A percentile compares a stretch with the other conserved stretches of the same genome.
Evolutionary conservation across 2,113 vertebrate genomes (phyloP).

Genomic region (Cervus canadensis): DNA sequence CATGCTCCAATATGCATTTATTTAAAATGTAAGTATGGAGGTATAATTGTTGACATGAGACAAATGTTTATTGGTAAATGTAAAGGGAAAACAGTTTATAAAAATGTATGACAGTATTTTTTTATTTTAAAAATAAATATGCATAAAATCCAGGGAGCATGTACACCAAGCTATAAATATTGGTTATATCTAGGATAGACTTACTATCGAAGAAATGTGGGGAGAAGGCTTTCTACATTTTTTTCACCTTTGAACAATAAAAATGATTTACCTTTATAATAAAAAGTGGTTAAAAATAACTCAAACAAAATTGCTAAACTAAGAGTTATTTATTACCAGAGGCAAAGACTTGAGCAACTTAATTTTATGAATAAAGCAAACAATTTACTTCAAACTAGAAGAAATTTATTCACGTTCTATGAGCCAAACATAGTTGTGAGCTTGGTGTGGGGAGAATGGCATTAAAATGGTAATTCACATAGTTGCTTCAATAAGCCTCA

Average conservation of each 20-base stretch:
- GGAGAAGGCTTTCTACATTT: neutral
- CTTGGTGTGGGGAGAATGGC: neutral
- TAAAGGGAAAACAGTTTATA: neutral
- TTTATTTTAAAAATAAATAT: neutral
- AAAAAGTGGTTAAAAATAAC: slow-evolving; percentile 43
- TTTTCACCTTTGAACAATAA: neutral
- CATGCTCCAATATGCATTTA: neutral
- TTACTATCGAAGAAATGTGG: neutral
- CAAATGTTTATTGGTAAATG: neutral
- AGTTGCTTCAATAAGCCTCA: neutral
- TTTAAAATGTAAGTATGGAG: neutral
- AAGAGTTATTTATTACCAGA: slow-evolving; percentile 26
- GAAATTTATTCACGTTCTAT: neutral
- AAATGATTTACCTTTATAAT: slow-evolving; percentile 23
- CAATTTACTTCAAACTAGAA: neutral
- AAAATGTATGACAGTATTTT: neutral
- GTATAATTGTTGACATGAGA: neutral
- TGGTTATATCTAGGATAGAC: neutral
- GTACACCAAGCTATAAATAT: neutral
- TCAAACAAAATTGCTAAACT: slow-evolving; percentile 12
- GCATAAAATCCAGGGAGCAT: neutral
- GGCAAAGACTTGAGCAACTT: neutral
- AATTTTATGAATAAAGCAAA: slow-evolving; percentile 41
- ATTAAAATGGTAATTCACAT: slow-evolving; percentile 26
- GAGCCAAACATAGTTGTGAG: neutral